phyloP scores from a whole-genome alignment of 53 echinoderm and acorn worm genomes.

The Arbacia lixula region DNA sequence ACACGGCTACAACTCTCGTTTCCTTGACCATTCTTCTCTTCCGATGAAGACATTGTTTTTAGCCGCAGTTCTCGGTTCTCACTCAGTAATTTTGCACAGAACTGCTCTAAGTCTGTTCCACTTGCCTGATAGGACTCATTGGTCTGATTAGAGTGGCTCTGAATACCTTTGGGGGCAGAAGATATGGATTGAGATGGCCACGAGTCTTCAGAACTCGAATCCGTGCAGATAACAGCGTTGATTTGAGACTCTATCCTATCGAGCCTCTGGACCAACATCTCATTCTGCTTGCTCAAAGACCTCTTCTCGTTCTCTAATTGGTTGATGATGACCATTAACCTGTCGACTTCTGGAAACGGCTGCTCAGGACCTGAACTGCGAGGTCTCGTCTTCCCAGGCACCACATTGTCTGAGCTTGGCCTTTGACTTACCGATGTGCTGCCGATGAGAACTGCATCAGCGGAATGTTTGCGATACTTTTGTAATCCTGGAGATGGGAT shows the following conservation, averaged over 20 bases:
- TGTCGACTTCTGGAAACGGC: neutral
- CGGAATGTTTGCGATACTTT: no score
- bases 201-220: conserved; percentile 26
- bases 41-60: no score
- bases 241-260: neutral
- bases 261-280: conserved; percentile 16
- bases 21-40: no score
- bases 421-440: no score
- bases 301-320: conserved; percentile 8
- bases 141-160: no score
- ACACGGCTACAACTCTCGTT: no score
- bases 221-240: neutral
- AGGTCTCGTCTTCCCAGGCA: no score
- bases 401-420: no score
- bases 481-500: no score
- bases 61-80: conserved; percentile 21
- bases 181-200: conserved; percentile 19
- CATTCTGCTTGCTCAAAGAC: conserved; percentile 6
- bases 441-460: no score
- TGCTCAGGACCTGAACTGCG: no score
- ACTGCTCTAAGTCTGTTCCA: conserved; percentile 14
- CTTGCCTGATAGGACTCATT: conserved; percentile 3
- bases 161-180: no score
- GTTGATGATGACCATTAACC: conserved; percentile 15
- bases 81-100: conserved; percentile 14